Conservation (phyloP, 2,888 invertebrate genomes). For the Archips crataeganus region DNA sequence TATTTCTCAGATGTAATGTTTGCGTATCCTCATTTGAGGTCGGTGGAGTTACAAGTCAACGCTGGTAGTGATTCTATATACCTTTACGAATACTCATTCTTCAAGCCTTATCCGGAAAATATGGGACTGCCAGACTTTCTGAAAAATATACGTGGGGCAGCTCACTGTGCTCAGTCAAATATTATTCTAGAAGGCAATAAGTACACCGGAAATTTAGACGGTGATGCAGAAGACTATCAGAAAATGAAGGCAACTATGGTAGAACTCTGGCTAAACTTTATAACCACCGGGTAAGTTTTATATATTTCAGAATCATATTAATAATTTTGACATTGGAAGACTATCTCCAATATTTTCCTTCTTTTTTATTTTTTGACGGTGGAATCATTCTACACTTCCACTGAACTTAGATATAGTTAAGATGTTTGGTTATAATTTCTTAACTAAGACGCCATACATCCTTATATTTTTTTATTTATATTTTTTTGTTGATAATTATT, state of each 20-base stretch:
- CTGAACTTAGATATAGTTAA: too few species aligned
- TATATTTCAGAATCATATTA: not conserved
- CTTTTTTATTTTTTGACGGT: too few species aligned
- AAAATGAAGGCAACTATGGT: slow-evolving; percentile 13
- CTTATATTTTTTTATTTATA: too few species aligned
- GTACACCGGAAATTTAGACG: accelerated
- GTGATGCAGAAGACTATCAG: not conserved
- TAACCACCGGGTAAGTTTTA: slow-evolving; percentile 21
- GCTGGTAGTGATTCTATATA: slow-evolving; percentile 33
- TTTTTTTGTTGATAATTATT: too few species aligned
- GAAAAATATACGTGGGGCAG: slow-evolving; percentile 12
- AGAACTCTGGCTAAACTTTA: slow-evolving; percentile 27
- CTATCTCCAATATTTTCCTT: too few species aligned
- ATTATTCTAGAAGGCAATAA: not conserved
- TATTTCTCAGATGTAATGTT: slow-evolving; percentile 55
- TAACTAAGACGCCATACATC: too few species aligned
- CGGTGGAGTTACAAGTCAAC: slow-evolving; percentile 15
- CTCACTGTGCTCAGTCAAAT: slow-evolving; percentile 17
- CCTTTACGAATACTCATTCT: slow-evolving; percentile 23
- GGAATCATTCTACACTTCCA: too few species aligned
- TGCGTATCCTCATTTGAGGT: slow-evolving; percentile 12
- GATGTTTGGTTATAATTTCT: too few species aligned
- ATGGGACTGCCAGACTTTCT: slow-evolving; percentile 2
- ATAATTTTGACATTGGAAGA: too few species aligned
- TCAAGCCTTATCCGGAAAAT: not conserved